These are phyloP conservation scores for Nasonovia ribisnigri DNA, from an alignment of 2,888 invertebrate species.

Conservation along the genomic window DNA sequence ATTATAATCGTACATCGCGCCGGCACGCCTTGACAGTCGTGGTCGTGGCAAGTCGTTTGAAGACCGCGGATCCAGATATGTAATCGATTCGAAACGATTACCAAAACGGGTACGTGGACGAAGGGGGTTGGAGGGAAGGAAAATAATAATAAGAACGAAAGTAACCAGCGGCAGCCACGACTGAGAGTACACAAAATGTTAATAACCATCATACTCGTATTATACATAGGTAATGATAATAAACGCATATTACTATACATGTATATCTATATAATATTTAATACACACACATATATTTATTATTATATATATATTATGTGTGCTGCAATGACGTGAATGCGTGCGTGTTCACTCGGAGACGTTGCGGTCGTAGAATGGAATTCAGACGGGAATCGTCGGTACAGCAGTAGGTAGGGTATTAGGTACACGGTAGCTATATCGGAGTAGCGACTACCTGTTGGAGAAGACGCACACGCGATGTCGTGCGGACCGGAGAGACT, in stretches of 20 bases:
- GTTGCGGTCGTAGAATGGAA: conserved; percentile 54
- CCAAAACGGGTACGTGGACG: conserved; percentile 19
- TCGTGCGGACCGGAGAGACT: conserved; percentile 32
- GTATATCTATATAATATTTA: neutral
- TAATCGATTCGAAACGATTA: conserved; percentile 41
- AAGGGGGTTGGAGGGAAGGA: neutral
- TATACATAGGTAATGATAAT: neutral
- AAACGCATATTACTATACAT: neutral
- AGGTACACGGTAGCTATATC: conserved; percentile 19
- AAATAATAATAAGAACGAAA: neutral
- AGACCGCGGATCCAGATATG: neutral
- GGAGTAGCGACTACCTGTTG: conserved; percentile 44
- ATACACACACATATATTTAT: neutral
- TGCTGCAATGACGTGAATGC: neutral
- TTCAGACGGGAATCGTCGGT: conserved; percentile 41
- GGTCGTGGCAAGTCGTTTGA: neutral
- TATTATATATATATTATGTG: neutral
- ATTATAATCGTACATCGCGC: neutral
- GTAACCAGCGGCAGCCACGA: neutral
- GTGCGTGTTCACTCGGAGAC: neutral
- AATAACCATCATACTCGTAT: neutral
- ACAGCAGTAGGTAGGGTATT: neutral
- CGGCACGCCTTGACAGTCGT: neutral
- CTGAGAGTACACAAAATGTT: neutral
- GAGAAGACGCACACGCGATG: conserved; percentile 36